Percentiles rank a stretch among this genome's conserved stretches.
Evolutionary conservation across 2,797 vertebrate species (phyloP).

Genomic region (Amblyopsis hoosieri): DNA sequence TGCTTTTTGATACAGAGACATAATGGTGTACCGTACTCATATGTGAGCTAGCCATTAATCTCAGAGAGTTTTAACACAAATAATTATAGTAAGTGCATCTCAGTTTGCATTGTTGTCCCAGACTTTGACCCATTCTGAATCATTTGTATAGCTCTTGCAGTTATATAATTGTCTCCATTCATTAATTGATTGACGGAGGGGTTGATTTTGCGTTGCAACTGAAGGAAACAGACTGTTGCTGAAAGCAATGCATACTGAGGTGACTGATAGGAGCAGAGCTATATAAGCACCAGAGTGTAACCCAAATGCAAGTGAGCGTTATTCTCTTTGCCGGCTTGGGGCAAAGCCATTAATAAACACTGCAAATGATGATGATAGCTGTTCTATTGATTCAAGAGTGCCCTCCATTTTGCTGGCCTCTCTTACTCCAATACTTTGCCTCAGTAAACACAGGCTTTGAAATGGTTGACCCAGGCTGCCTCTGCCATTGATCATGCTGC

Average conservation of each 20-base stretch:
- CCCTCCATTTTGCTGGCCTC: constrained; percentile 44
- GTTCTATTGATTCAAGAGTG: constrained; percentile 69
- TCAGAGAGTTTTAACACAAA: not conserved
- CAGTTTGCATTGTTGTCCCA: constrained; percentile 31
- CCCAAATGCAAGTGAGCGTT: constrained; percentile 71
- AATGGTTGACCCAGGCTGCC: constrained; percentile 59
- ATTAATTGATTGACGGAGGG: constrained; percentile 64
- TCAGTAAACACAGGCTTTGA: constrained; percentile 67
- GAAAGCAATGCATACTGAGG: constrained; percentile 48
- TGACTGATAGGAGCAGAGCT: constrained; percentile 66
- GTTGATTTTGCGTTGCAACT: constrained; percentile 51
- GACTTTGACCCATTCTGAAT: constrained; percentile 52
- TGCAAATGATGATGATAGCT: constrained; percentile 76
- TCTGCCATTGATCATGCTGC: constrained; percentile 62
- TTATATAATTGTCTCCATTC: constrained; percentile 67
- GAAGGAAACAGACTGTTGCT: constrained; percentile 57
- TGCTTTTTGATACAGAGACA: constrained; percentile 34
- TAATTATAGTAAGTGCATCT: constrained; percentile 13
- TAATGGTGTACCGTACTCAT: not conserved
- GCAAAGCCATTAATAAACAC: constrained; percentile 69
- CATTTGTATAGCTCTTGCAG: constrained; percentile 52
- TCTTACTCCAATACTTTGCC: constrained; percentile 60
- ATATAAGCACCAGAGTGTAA: constrained; percentile 53
- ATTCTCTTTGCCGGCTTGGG: constrained; percentile 52
- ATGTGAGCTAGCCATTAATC: too few species aligned